Evolutionary conservation across 2,113 vertebrate species (phyloP).

Genomic region (Cheilinus undulatus): DNA sequence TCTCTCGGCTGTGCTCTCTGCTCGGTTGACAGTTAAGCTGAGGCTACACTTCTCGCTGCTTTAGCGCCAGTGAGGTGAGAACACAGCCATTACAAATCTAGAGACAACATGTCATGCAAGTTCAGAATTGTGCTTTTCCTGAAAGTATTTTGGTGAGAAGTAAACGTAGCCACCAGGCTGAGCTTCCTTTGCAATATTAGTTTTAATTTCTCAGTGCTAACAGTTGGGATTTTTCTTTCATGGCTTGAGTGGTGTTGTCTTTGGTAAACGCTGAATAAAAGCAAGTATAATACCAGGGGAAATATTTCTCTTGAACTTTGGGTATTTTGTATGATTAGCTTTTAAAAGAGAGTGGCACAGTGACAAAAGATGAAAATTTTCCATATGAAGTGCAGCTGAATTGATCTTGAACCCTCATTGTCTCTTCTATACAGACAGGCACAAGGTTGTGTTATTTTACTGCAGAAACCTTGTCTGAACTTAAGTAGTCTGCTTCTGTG

Average conservation of each 20-base stretch:
- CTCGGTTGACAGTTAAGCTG: conserved; percentile 77
- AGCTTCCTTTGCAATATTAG: not conserved
- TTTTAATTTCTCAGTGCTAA: conserved; percentile 4
- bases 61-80: conserved; percentile 73
- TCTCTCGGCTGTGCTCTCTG: conserved; percentile 74
- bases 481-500: not conserved
- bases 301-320: conserved; percentile 27
- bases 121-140: conserved; percentile 48
- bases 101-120: conserved; percentile 68
- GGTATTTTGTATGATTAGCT: not conserved
- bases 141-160: conserved; percentile 24
- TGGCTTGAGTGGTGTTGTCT: not conserved
- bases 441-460: conserved; percentile 9
- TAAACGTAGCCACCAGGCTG: conserved; percentile 10
- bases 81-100: conserved; percentile 69
- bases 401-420: conserved; percentile 10
- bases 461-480: not conserved
- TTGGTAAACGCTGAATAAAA: conserved; percentile 1
- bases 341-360: conserved; percentile 5
- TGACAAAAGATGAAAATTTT: conserved; percentile 10
- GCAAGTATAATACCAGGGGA: not conserved
- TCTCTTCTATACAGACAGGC: not conserved
- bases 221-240: conserved; percentile 7
- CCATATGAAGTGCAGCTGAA: not conserved
- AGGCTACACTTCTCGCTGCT: conserved; percentile 61